These are phyloP conservation scores for Epicampocera succincta DNA, from an alignment of 2,888 invertebrate genomes.

Conservation along the genomic window DNA sequence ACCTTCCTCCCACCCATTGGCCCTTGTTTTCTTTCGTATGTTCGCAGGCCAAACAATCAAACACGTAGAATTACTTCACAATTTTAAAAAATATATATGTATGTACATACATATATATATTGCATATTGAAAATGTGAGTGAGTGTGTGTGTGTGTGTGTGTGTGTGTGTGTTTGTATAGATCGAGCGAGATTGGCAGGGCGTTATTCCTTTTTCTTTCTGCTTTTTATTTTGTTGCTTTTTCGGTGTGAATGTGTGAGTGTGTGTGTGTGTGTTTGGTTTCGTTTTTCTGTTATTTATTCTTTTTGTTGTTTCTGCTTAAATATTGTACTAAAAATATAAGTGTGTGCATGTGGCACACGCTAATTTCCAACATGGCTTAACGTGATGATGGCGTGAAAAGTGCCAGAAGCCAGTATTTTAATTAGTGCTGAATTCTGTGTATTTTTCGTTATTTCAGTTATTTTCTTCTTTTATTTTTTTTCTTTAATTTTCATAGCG, in stretches of 20 bases:
- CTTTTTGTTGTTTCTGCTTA: slow-evolving; percentile 44
- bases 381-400: slow-evolving; percentile 69
- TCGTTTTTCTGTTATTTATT: slow-evolving; percentile 12
- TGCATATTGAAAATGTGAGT: slow-evolving; percentile 33
- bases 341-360: slow-evolving; percentile 44
- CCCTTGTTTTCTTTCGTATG: not conserved
- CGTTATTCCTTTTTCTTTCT: slow-evolving; percentile 20
- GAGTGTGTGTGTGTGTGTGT: not conserved
- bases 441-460: slow-evolving; percentile 35
- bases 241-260: not conserved
- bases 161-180: no score
- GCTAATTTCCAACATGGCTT: slow-evolving; percentile 66
- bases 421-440: slow-evolving; percentile 64
- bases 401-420: slow-evolving; percentile 67
- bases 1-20: slow-evolving; percentile 26
- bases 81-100: no score
- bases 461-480: slow-evolving; percentile 1
- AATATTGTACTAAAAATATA: slow-evolving; percentile 44
- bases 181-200: slow-evolving; percentile 39
- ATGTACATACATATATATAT: no score
- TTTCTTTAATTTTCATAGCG: slow-evolving; percentile 18
- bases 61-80: slow-evolving; percentile 20
- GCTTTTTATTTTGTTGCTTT: slow-evolving; percentile 1
- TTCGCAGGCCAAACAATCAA: not conserved
- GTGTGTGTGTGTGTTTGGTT: not conserved